Evolutionary conservation across 2,888 invertebrate species (phyloP), one percentile per base, ranked within the genome.

Genomic region (Julus scanicus): DNA sequence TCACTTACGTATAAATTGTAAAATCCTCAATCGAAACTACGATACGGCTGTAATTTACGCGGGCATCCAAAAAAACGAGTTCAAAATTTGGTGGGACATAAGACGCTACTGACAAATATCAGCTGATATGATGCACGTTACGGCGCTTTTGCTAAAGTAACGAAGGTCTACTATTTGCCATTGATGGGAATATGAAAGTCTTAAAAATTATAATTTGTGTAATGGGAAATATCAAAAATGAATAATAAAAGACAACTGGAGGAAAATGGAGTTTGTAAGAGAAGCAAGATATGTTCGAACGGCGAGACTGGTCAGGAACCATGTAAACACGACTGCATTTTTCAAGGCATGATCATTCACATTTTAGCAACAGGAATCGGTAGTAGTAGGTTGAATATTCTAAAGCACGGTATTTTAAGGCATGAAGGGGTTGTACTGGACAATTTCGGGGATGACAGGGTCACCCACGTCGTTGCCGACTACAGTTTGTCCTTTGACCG

Each of bases 391-490:
- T 15, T 87, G 80, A 37, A n/a, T 37, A 37, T 87, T 4, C 29
- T 87, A 17, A 57, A 80, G 39, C 6, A 5, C 15, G 37, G 37
- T 8, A 37, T 87, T 9, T 9, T 4, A 39, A 17, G 44, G 4
- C 53, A 71, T 15, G 87, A 80, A 13, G 87, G 80, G 15, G 37
- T 37, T 15, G 13, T 57, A 3, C 44, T 87, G 71, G 71, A 87
- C 17, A 13, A 37, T 29, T 83, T 13, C 13, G 3, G 37, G 20
- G 39, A 39, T 17, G 71, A 4, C 39, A 63, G 37, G 15, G 80
- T 87, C 39, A 87, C 87, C 37, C 87, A 87, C 20, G 37, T 87
- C 17, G 71, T 87, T 4, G 63, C 80, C 11, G 87, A 87, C 15
- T 71, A 87, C 39, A 11, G 39, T 17, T 37, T 87, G 63, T 83